A percentile compares a stretch with the other conserved stretches of the same genome.
Conservation (phyloP, 1,140 invertebrate genomes). For the Neomicropteryx cornuta region DNA sequence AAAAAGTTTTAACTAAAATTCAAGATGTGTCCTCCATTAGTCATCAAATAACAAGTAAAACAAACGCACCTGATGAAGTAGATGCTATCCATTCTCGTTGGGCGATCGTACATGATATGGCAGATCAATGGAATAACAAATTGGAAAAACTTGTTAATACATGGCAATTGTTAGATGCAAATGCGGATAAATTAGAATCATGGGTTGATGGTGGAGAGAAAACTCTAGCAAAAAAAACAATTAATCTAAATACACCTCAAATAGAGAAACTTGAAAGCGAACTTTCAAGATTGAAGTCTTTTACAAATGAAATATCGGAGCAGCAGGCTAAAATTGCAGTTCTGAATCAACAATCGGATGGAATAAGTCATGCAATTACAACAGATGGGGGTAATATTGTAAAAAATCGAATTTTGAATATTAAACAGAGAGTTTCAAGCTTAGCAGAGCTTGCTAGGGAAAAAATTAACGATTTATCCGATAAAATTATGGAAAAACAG, state of each 20-base stretch:
- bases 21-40: constrained; percentile 61
- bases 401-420: constrained; percentile 57
- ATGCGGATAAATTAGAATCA: constrained; percentile 55
- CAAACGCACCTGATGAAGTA: constrained; percentile 65
- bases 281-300: constrained; percentile 57
- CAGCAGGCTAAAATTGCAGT: constrained; percentile 70
- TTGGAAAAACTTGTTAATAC: constrained; percentile 65
- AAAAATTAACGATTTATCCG: constrained; percentile 67
- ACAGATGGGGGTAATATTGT: constrained; percentile 61
- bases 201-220: constrained; percentile 62
- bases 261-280: constrained; percentile 61
- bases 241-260: constrained; percentile 52
- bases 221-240: constrained; percentile 39
- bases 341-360: constrained; percentile 67
- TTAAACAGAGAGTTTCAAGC: constrained; percentile 59
- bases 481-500: constrained; percentile 66
- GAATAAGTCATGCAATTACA: constrained; percentile 60
- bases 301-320: constrained; percentile 71
- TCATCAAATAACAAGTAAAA: constrained; percentile 59
- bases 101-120: constrained; percentile 62
- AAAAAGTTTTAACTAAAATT: constrained; percentile 59
- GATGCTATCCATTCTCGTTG: constrained; percentile 71
- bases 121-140: constrained; percentile 61
- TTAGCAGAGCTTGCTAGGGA: constrained; percentile 61
- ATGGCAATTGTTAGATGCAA: constrained; percentile 70